Evolutionary conservation across 2,888 invertebrate genomes (phyloP).

Genomic region (Thecocarcelia acutangulata): DNA sequence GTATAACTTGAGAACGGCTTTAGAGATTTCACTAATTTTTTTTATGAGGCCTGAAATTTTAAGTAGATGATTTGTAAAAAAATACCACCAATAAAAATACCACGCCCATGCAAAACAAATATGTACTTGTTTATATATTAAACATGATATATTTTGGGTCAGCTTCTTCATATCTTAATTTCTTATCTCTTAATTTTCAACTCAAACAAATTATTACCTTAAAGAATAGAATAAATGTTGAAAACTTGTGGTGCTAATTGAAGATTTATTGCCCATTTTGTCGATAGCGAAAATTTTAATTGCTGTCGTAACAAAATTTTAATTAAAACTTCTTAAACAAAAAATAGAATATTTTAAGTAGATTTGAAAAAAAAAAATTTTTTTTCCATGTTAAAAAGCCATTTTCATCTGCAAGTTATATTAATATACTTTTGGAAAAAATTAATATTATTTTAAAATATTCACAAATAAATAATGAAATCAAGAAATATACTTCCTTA

Average conservation of each 20-base stretch:
- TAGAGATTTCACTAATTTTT: too few relatives aligned
- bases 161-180: neutral
- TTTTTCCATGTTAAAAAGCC: constrained; percentile 30
- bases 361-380: constrained; percentile 6
- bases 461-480: constrained; percentile 7
- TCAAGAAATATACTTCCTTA: constrained; percentile 5
- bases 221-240: neutral
- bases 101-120: too few relatives aligned
- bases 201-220: neutral
- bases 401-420: constrained; percentile 5
- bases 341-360: constrained; percentile 7
- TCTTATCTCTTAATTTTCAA: neutral
- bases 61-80: too few relatives aligned
- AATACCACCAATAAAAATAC: too few relatives aligned
- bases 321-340: constrained; percentile 45
- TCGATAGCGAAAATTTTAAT: constrained; percentile 50
- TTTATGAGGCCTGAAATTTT: too few relatives aligned
- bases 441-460: constrained; percentile 27
- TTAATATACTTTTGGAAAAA: constrained; percentile 34
- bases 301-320: constrained; percentile 50
- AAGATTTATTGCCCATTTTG: constrained; percentile 54
- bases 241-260: neutral
- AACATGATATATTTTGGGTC: too few relatives aligned
- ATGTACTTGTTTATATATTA: too few relatives aligned
- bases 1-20: too few relatives aligned